Base-by-base conservation (phyloP, 1,140 invertebrate genomes). In the Bradynema listronoti region DNA sequence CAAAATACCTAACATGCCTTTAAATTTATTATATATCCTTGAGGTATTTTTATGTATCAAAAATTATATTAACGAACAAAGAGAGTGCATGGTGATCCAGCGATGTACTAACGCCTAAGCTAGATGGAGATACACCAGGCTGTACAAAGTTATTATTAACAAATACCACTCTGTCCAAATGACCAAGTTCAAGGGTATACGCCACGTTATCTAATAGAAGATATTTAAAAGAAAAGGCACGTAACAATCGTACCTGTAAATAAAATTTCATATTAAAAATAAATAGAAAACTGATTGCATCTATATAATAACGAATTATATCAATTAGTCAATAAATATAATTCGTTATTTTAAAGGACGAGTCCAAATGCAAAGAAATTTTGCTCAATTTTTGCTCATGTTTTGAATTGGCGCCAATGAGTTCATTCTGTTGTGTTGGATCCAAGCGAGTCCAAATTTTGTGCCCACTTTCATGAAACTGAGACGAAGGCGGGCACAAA, bases 121-220 rank as follows among this genome's bases (percentile, higher is more conserved):
- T 25, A 11, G 41, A 32, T 3, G 64, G 69, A 19, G 33, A 30
- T 22, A 42, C 42, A 25, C 24, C 30, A 14, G 66, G 58, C 36
- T 56, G 22, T 19, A 72, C 32, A 30, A 39, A 68, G 6, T 52
- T 59, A 36, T 70, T 70, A 46, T 70, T 70, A 7, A 72, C 69
- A 11, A 70, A 47, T 22, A 70, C 68, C 5, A 70, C 14, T 36
- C 68, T 52, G 55, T 70, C 68, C 9, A 45, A 30, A 32, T 27
- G 62, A 24, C 69, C 69, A 0, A 73, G 39, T 22, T 73, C 69
- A 4, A 76, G 56, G 2, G 71, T 73, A 50, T 75, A 66, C 43
- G 71, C 75, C 30, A 73, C 39, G 53, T 73, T 73, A 47, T 73
- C 71, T 4, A 73, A 43, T 7, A 73, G 55, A 11, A 73, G 57